These are phyloP conservation scores for Amphipyra tragopoginis DNA, from an alignment of 2,888 invertebrate genomes.

Conservation along the genomic window DNA sequence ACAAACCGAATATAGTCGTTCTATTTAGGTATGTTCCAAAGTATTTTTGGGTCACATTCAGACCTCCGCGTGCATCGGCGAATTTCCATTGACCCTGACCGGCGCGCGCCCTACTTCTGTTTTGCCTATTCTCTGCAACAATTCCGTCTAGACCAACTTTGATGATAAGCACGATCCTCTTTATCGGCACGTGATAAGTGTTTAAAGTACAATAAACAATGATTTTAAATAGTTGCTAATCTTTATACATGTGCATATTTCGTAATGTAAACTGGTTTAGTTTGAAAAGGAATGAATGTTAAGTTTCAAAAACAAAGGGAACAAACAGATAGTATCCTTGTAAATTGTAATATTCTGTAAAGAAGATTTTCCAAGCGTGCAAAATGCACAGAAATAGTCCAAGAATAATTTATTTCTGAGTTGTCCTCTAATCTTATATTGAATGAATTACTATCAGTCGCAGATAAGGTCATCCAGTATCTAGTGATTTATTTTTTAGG, in stretches of 20 bases:
- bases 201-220: constrained; percentile 31
- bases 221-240: constrained; percentile 37
- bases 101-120: constrained; percentile 55
- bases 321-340: constrained; percentile 17
- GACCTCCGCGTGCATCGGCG: constrained; percentile 28
- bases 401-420: constrained; percentile 8
- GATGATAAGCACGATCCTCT: constrained; percentile 52
- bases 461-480: background rate
- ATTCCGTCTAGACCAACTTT: constrained; percentile 56
- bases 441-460: background rate
- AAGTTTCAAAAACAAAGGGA: constrained; percentile 37
- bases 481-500: constrained; percentile 78
- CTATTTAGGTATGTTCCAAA: constrained; percentile 9
- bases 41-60: constrained; percentile 40
- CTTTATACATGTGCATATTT: constrained; percentile 31
- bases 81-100: constrained; percentile 60
- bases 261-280: constrained; percentile 31
- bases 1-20: constrained; percentile 2
- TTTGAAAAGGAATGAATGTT: constrained; percentile 31
- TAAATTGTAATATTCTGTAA: too few species aligned
- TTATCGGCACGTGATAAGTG: constrained; percentile 49
- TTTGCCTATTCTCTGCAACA: constrained; percentile 44
- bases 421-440: too few species aligned
- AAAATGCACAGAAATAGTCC: background rate
- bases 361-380: constrained; percentile 23